Base-by-base conservation (phyloP, 2,113 vertebrate genomes). In the Archilochus colubris region DNA sequence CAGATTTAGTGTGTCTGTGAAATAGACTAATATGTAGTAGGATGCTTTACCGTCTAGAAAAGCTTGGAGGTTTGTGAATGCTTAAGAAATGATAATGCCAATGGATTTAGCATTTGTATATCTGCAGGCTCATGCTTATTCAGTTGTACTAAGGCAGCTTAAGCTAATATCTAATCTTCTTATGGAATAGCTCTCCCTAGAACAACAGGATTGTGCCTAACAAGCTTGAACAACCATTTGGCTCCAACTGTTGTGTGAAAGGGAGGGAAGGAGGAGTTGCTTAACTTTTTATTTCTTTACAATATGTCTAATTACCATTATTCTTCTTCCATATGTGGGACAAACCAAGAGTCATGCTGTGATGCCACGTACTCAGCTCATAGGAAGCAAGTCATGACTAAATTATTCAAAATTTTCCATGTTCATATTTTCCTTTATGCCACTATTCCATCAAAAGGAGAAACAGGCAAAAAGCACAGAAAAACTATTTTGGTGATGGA, bases 101-200 rank as follows among this genome's bases (percentile, higher is more conserved):
- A 51, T 93, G 89, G 94, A 95, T 96, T 96, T 97, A 96, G 91
- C 94, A 93, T 97, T 97, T 96, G 90, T 96, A 75, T 97, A 89
- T 95, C 96, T 97, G 90, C 91, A 95, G 94, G 94, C 97, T 91
- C 86, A 74, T 94, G 94, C 90, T 97, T 97, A 96, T 94, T 97
- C 96, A 93, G 88, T 96, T 97, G 88, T 93, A 95, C 95, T 88
- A 88, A 95, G 96, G 91, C 94, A 95, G 95, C 94, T 97, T 97
- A 97, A 95, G 86, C 93, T 96, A 97, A 93, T 96, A 96, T 96
- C 94, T 97, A 97, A 97, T 97, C 96, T 97, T 96, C 96, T 97
- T 97, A 97, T 33, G 86, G 76, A 97, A 92, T 75, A 96, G 93
- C 92, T 97, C 85, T 82, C 82, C 82, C 82, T 94, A 22, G 93